Evolutionary conservation across 1,140 invertebrate genomes (phyloP), one percentile per base, ranked within the genome.

Genomic region (Aphelenchoides fujianensis): DNA sequence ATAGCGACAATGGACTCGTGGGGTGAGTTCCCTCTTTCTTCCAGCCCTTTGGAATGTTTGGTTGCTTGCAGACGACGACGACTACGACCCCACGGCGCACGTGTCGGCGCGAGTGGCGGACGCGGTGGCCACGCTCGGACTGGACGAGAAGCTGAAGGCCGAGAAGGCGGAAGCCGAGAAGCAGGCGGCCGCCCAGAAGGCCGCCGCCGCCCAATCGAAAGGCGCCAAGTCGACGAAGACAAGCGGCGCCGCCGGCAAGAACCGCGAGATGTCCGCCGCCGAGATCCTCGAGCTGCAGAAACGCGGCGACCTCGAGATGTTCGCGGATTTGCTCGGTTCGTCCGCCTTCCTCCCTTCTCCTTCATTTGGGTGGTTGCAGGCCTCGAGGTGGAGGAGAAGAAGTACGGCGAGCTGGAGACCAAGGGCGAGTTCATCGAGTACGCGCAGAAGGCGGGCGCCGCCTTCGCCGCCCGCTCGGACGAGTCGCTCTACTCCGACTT

Each of bases 21-120:
- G 95, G 98, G 87, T 98, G 97, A 87, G 95, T 95, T 1, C 97
- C 97, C 87, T 95, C 94, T 2, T 97, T 94, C n/a, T 93, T 94
- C 0, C 87, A 98, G n/a, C 0, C 91, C 90, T 32, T 95, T 93
- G 82, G 86, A 98, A 9, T 96, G 93, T 23, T 88, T 98, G 12
- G 12, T 48, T 48, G 41, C 23, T 70, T 72, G 28, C 64, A 74
- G 72, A 74, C 30, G 72, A 75, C 12, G 72, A 74, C 3, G 72
- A 74, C 53, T 74, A 70, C 53, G 72, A 74, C 68, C 32, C 74
- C 9, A 34, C 3, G 19, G 61, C 72, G 2, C 52, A 72, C 19
- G 19, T 74, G 23, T n/a, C 19, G 27, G 23, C 7, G 2, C 68
- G 59, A 31, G 32, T 73, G 69, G 55, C 73, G 1, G 72, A 74